A percentile compares a stretch with the other conserved stretches of the same genome.
phyloP scores from a whole-genome alignment of 2,888 invertebrate genomes.

The Eumacrocentrus americanus region DNA sequence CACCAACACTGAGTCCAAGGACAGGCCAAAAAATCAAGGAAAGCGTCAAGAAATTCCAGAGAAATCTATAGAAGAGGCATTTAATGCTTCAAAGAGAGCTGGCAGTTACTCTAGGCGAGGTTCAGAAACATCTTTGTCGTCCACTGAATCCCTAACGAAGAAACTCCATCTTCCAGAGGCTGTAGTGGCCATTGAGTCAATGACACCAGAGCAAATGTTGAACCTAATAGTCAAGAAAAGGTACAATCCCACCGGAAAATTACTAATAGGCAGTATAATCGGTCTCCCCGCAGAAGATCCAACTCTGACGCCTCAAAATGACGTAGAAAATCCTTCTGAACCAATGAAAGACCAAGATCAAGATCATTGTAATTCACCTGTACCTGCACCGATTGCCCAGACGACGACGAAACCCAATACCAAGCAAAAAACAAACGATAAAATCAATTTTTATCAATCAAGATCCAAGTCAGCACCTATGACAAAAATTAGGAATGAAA shows the following conservation, averaged over 20 bases:
- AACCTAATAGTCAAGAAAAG: slow-evolving; percentile 51
- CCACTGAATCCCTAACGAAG: slow-evolving; percentile 1
- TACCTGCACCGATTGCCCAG: no score
- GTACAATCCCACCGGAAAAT: slow-evolving; percentile 51
- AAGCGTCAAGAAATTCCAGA: background rate
- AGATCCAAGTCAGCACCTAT: background rate
- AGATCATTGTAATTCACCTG: no score
- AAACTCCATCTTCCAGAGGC: slow-evolving; percentile 12
- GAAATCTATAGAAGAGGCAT: background rate
- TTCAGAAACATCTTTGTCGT: background rate
- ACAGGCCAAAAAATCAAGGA: background rate
- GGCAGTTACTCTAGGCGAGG: background rate
- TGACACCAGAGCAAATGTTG: slow-evolving; percentile 54
- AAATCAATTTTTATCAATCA: background rate
- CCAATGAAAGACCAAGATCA: background rate
- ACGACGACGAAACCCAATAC: background rate
- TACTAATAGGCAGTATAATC: slow-evolving; percentile 55
- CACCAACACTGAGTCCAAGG: background rate
- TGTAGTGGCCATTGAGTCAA: slow-evolving; percentile 37
- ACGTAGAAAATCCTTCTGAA: background rate
- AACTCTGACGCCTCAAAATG: slow-evolving; percentile 21
- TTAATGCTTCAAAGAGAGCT: background rate
- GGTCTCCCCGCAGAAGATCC: slow-evolving; percentile 47
- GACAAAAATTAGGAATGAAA: slow-evolving; percentile 22
- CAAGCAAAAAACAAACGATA: background rate